These are phyloP conservation scores for Lindbergichthys nudifrons DNA, from an alignment of 2,797 vertebrate species.

Conservation along the genomic window DNA sequence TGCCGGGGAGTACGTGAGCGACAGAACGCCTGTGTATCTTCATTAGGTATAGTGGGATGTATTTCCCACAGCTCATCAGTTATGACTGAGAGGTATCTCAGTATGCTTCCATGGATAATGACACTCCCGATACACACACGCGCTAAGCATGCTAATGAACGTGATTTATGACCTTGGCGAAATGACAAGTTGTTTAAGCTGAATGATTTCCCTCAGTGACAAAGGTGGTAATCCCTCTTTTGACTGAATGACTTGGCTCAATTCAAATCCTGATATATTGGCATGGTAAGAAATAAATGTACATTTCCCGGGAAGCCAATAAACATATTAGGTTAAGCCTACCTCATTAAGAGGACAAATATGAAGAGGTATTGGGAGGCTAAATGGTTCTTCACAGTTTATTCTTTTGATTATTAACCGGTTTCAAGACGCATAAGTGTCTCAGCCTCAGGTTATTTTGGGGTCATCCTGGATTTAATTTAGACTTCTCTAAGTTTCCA, in stretches of 20 bases:
- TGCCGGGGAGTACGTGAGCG: constrained; percentile 4
- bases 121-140: constrained; percentile 34
- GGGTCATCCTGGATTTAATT: constrained; percentile 3
- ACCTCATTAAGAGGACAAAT: constrained; percentile 53
- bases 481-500: background rate
- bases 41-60: constrained; percentile 54
- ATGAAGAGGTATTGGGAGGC: constrained; percentile 43
- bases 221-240: constrained; percentile 74
- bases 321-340: constrained; percentile 61
- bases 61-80: constrained; percentile 68
- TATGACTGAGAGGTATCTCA: constrained; percentile 60
- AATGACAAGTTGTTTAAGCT: constrained; percentile 75
- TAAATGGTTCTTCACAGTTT: constrained; percentile 42
- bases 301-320: constrained; percentile 50
- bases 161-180: constrained; percentile 76
- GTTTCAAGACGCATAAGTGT: constrained; percentile 26
- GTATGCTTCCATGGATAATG: constrained; percentile 56
- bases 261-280: constrained; percentile 56
- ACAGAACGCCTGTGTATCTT: constrained; percentile 53
- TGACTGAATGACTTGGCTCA: constrained; percentile 61
- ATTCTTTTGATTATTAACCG: constrained; percentile 34
- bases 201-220: constrained; percentile 70
- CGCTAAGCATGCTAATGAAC: constrained; percentile 68
- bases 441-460: constrained; percentile 21
- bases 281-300: constrained; percentile 46